Evolutionary conservation across 2,888 invertebrate genomes (phyloP), one percentile per base, ranked within the genome.

Genomic region (Yponomeuta cagnagella): DNA sequence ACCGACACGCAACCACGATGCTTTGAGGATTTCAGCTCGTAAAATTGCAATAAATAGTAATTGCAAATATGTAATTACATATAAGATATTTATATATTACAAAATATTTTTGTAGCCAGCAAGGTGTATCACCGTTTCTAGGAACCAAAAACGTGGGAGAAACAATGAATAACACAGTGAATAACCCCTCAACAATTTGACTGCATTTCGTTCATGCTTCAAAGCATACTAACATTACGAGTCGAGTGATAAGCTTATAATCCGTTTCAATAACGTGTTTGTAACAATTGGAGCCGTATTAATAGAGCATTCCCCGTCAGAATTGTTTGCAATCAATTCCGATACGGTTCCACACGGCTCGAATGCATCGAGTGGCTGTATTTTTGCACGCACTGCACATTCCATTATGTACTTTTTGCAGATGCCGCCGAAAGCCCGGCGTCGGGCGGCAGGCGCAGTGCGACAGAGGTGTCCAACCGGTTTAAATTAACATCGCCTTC

Each of bases 391-490:
- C 68, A 52, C 67, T 37, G 67, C 68, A 69, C 70, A 88, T 87
- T 83, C 85, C 87, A 81, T 81, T 82, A 85, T 84, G 82, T 82
- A 86, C 84, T 90, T 90, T 90, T 91, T 90, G 90, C 86, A 85
- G 83, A 88, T 91, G 90, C 89, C 89, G 87, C 91, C 89, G 86
- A 90, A 89, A 88, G 85, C 81, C 43, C 83, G 85, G 85, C 82
- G 83, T 83, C 63, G 88, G 84, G 80, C 83, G 85, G 85, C 82
- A 82, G 83, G 63, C 83, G 85, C 79, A 78, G 81, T 79, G 83
- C 85, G 84, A 86, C 87, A 86, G 88, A 89, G 88, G 88, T 86
- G 88, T 86, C 77, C 86, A 83, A 90, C 91, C 91, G 91, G 91
- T 91, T 91, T 89, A 76, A 78, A 85, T 87, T 82, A 83, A 87